These are phyloP conservation scores for Himalopsyche kuldschensis DNA, from an alignment of 2,888 invertebrate genomes.

Conservation along the genomic window DNA sequence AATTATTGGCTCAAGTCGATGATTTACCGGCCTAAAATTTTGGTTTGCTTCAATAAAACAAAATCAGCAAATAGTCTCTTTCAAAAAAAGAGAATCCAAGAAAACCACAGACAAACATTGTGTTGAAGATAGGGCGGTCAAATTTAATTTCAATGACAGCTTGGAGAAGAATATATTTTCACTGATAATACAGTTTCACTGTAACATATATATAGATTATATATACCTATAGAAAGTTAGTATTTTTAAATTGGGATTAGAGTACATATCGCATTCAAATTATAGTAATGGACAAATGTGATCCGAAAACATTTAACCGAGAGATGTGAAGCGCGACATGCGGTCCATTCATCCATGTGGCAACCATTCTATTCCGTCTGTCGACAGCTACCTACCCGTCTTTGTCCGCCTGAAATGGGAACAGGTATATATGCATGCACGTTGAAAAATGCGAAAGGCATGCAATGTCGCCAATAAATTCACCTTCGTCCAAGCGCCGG, in stretches of 20 bases:
- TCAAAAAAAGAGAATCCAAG: too few relatives aligned
- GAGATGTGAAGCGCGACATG: background rate
- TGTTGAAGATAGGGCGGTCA: too few relatives aligned
- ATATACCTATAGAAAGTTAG: too few relatives aligned
- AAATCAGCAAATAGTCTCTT: too few relatives aligned
- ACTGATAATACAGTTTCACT: too few relatives aligned
- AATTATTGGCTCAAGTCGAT: too few relatives aligned
- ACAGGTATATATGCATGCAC: background rate
- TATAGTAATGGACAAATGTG: background rate
- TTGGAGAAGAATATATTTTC: too few relatives aligned
- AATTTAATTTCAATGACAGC: too few relatives aligned
- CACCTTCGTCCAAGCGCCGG: background rate
- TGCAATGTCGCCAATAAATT: background rate
- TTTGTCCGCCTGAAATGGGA: background rate
- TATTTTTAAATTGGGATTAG: background rate
- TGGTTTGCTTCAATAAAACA: too few relatives aligned
- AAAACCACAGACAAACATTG: too few relatives aligned
- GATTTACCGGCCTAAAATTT: too few relatives aligned
- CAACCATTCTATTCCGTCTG: background rate
- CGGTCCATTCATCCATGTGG: background rate
- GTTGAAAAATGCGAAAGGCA: background rate
- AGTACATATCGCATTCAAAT: background rate
- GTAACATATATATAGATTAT: too few relatives aligned
- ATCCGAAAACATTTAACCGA: background rate
- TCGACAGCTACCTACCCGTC: background rate